Evolutionary conservation across 2,797 vertebrate species (phyloP), one percentile per base, ranked within the genome.

Genomic region (Enteromius viviparus): DNA sequence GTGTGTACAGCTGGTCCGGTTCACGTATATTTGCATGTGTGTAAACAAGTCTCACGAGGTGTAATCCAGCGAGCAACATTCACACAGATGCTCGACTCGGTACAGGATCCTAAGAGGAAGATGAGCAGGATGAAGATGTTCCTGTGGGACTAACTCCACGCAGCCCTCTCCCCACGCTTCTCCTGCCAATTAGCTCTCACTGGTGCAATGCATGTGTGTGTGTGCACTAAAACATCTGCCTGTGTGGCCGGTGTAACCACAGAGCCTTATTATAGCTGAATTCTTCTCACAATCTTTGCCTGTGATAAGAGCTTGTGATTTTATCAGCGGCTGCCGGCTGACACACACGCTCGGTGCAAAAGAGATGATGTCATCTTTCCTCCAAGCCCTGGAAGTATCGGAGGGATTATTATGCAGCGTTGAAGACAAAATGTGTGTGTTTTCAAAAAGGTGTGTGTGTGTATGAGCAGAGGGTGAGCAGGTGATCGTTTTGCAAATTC

Each of bases 211-310:
- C 32, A 70, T 78, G 69, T 69, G 58, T 29, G 40, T 40, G 40
- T 76, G 75, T 55, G 77, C 32, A 42, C 37, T 55, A 45, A 68
- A 87, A 89, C 85, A 83, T 87, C 84, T 88, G 85, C 62, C 51
- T 69, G 70, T 80, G 60, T 85, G 58, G 40, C 42, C 21, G 12
- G 37, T 74, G 71, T 80, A 72, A 23, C 49, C 70, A 82, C 72
- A 53, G 55, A 84, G 76, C 76, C 82, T 87, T 87, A 82, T 87
- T 82, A 87, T 86, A 90, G 86, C 72, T 74, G 47, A n/a, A 74
- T 23, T 79, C 58, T 68, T 84, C 80, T 86, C 83, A 69, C 85
- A 80, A 76, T 68, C 76, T 75, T 76, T 80, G 47, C 51, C 71
- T 76, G 77, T 34, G 83, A 84, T 77, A 76, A 65, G 69, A 76